phyloP scores from a whole-genome alignment of 2,888 invertebrate genomes.

The Melitaea athalia region DNA sequence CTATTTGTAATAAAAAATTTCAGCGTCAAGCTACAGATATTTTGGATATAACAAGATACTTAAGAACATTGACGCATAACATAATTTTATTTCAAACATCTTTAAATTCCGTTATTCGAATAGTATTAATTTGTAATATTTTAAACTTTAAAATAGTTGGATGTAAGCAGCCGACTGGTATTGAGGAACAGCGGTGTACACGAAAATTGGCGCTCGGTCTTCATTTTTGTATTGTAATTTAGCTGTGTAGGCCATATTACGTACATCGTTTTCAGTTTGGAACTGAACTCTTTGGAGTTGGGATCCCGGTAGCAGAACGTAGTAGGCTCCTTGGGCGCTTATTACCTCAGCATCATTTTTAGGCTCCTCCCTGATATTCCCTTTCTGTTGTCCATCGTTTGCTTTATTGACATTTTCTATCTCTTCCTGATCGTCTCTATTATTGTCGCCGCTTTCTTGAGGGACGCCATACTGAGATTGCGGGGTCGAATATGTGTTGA shows the following conservation, averaged over 20 bases:
- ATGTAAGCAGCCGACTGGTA: constrained; percentile 63
- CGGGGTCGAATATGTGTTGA: constrained; percentile 63
- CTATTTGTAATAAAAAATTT: background rate
- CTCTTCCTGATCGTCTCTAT: constrained; percentile 38
- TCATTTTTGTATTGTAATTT: constrained; percentile 84
- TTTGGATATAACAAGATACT: background rate
- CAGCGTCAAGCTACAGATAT: background rate
- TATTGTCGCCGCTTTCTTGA: constrained; percentile 26
- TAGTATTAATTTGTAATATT: constrained; percentile 23
- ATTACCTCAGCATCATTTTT: constrained; percentile 64
- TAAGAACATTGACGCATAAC: background rate
- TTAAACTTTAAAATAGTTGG: constrained; percentile 51
- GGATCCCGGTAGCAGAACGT: constrained; percentile 84
- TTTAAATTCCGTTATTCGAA: constrained; percentile 18
- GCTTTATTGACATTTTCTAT: constrained; percentile 38
- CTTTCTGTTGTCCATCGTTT: constrained; percentile 40
- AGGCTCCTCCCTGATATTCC: constrained; percentile 43
- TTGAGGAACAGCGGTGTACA: constrained; percentile 77
- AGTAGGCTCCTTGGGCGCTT: constrained; percentile 81
- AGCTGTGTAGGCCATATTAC: constrained; percentile 85
- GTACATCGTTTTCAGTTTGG: constrained; percentile 74
- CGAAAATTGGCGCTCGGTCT: constrained; percentile 84
- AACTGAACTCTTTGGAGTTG: constrained; percentile 84
- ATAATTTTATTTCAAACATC: background rate
- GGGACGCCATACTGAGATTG: constrained; percentile 62